Evolutionary conservation across 35 echinoderm and acorn worm genomes (phyloP).

Genomic region (Apostichopus californicus): DNA sequence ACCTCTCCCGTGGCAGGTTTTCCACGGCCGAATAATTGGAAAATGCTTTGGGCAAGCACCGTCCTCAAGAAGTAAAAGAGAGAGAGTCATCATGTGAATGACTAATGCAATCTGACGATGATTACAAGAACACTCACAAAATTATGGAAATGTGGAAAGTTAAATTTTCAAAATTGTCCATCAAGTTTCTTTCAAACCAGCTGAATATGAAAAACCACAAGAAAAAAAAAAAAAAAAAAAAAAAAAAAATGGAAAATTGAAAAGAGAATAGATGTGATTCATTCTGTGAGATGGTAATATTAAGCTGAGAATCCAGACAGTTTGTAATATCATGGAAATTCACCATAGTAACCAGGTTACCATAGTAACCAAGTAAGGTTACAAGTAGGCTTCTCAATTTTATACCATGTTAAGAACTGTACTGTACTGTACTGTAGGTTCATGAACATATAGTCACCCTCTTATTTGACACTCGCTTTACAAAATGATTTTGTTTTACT

Average conservation of each 20-base stretch:
- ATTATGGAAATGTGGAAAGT: neutral
- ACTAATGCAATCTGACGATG: conserved; percentile 13
- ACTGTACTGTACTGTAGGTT: too few species aligned
- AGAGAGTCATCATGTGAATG: conserved; percentile 13
- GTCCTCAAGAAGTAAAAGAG: neutral
- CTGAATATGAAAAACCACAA: neutral
- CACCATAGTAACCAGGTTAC: too few species aligned
- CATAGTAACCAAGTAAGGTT: too few species aligned
- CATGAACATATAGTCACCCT: too few species aligned
- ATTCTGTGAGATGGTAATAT: neutral
- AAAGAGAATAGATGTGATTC: neutral
- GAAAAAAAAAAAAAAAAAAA: neutral
- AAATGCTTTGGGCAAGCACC: neutral
- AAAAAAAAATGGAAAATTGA: neutral
- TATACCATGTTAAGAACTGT: too few species aligned
- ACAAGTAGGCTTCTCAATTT: too few species aligned
- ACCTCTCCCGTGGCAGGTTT: neutral
- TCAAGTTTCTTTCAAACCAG: too few species aligned
- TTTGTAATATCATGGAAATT: too few species aligned
- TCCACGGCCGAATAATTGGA: neutral
- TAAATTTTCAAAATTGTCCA: neutral
- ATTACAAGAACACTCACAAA: conserved; percentile 18
- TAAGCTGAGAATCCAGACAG: too few species aligned
- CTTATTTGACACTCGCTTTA: too few species aligned
- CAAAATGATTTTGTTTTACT: too few species aligned